A percentile compares a stretch with the other conserved stretches of the same genome.
Evolutionary conservation across 1,140 invertebrate species (phyloP).

Genomic region (Drosophila pallidifrons): DNA sequence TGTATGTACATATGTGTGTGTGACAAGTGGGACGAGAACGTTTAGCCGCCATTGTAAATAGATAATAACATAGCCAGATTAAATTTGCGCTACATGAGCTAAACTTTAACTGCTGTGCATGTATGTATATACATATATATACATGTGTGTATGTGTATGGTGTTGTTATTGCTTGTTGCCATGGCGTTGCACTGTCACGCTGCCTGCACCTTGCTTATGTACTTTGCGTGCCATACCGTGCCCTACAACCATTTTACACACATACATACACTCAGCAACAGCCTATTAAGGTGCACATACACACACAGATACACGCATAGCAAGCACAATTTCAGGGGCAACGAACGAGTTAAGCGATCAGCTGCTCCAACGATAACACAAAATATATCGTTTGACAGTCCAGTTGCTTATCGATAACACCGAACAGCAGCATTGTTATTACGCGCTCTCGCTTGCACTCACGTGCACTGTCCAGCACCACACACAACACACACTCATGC

Average conservation of each 20-base stretch:
- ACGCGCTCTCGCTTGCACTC: slow-evolving; percentile 9
- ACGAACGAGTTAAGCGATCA: slow-evolving; percentile 74
- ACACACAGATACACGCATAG: slow-evolving; percentile 27
- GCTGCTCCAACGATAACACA: slow-evolving; percentile 53
- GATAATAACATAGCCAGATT: slow-evolving; percentile 64
- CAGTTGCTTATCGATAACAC: slow-evolving; percentile 45
- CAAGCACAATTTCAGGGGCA: slow-evolving; percentile 67
- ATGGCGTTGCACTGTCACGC: slow-evolving; percentile 76
- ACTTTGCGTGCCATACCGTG: slow-evolving; percentile 59
- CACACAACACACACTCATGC: background rate
- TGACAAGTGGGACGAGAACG: slow-evolving; percentile 65
- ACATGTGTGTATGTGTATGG: slow-evolving; percentile 12
- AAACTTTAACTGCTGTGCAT: slow-evolving; percentile 50
- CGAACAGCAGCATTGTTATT: slow-evolving; percentile 29
- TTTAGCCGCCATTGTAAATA: slow-evolving; percentile 42
- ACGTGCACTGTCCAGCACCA: background rate
- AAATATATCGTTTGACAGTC: slow-evolving; percentile 20
- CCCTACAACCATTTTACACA: slow-evolving; percentile 62
- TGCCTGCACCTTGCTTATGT: slow-evolving; percentile 68
- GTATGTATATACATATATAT: slow-evolving; percentile 12
- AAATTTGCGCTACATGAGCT: slow-evolving; percentile 64
- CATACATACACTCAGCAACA: slow-evolving; percentile 9
- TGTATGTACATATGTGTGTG: slow-evolving; percentile 12
- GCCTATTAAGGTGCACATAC: slow-evolving; percentile 6
- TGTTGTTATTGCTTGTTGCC: slow-evolving; percentile 61